Evolutionary conservation across 2,797 vertebrate genomes (phyloP), one percentile per base, ranked within the genome.

Genomic region (Rachycentron canadum): DNA sequence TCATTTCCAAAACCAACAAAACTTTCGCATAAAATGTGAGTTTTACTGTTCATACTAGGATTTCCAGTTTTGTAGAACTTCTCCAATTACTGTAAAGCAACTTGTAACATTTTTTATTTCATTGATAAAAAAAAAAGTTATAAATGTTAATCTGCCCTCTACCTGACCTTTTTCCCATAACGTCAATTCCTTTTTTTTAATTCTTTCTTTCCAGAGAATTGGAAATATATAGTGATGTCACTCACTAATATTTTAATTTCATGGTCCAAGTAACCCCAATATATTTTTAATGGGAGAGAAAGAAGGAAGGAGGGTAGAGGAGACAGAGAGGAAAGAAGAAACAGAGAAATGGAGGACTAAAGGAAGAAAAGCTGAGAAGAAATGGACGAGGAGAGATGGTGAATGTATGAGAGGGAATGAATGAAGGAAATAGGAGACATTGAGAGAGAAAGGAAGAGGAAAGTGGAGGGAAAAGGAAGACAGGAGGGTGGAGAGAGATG

Each of bases 161-260:
- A 57, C 8, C 16, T 85, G 87, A 86, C 88, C 84, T 85, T 88
- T n/a, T 87, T 49, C 12, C 36, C 60, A 53, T 10, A 69, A 72
- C 23, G 40, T 43, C 28, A 52, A 69, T 71, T 74, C 14, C 66
- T 38, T 50, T 68, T 69, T 73, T 73, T 73, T 76, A 5, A 76
- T 85, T 84, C 72, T 64, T 86, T 89, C 78, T 84, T 91, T 82
- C 79, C 69, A 82, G 75, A 89, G 85, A 92, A 92, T 83, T 88
- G 87, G 78, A 92, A 92, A 93, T 93, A 94, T 94, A 93, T 87
- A 86, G 87, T 94, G 92, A 94, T 91, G 93, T 92, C 91, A 92
- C 87, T 93, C 85, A 88, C 89, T 93, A 92, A 94, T 95, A 94
- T 94, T 94, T 94, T 95, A 94, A 95, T 95, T 95, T 95, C 95